Base-by-base conservation (phyloP, 2,888 invertebrate species). In the Perdita meconis region DNA sequence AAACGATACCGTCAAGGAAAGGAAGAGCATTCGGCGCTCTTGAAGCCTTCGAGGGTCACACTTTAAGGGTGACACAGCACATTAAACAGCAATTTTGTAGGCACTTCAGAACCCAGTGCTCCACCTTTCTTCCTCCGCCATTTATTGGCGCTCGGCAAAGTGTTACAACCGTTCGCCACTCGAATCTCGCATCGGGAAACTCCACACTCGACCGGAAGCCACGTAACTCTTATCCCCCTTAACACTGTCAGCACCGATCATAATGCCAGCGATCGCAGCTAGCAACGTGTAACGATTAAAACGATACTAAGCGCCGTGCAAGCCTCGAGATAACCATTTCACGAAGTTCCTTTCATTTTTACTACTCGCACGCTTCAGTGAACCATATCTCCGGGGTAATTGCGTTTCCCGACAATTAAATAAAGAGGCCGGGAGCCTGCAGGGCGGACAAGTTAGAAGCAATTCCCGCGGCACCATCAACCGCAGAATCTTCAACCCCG, bases 351-450 rank as follows among this genome's bases (percentile, higher is more conserved):
- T 38, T 8, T 22, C 38, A n/a, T 2, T 26, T 66, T 71, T 44
- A 60, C 36, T 22, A 13, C 61, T 24, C 16, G 42, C 5, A 50
- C 44, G 56, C 13, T 66, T 60, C 30, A 47, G 26, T 36, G 19
- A 10, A 1, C 26, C 13, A 19, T 40, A 30, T 44, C 42, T n/a
- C 8, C 5, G 16, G 13, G 8, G 56, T 40, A 64, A 64, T 53
- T 69, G 42, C 44, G 44, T 71, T 38, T 56, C 6, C 55, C 36
- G 16, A 56, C 56, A 76, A 66, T 76, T 71, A 66, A 75, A 71
- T 50, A 44, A 42, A 34, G 34, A 10, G 3, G 22, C 2, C 10
- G 24, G 6, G 12, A 47, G 34, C 30, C 0, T 40, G 12, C 24
- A 3, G 30, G 16, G n/a, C 22, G 24, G 47, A n/a, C 19, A 13